Percentiles rank a stretch among this genome's conserved stretches.
Conservation (phyloP, 2,888 invertebrate species). For the Vanessa cardui region DNA sequence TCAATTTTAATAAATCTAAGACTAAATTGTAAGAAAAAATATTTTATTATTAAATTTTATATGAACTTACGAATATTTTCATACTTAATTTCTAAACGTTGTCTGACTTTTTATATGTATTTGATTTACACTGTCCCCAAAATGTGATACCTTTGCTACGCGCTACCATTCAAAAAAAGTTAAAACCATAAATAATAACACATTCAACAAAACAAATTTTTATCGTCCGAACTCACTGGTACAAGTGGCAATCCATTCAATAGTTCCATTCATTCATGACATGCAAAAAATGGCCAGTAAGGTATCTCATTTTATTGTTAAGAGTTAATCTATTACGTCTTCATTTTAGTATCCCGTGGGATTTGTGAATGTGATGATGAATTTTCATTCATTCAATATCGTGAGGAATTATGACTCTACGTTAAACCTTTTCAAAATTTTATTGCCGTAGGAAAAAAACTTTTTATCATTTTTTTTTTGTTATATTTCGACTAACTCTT, state of each 20-base stretch:
- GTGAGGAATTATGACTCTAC: slow-evolving; percentile 38
- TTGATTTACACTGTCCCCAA: slow-evolving; percentile 3
- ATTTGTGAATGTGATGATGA: slow-evolving; percentile 60
- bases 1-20: too few relatives aligned
- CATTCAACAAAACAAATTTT: slow-evolving; percentile 77
- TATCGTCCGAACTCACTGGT: slow-evolving; percentile 58
- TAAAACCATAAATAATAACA: slow-evolving; percentile 70
- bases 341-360: slow-evolving; percentile 74
- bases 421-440: slow-evolving; percentile 21
- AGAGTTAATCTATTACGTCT: slow-evolving; percentile 69
- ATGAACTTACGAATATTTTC: not conserved
- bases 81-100: not conserved
- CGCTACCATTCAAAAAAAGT: slow-evolving; percentile 44
- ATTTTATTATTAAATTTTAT: not conserved
- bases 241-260: slow-evolving; percentile 52
- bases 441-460: slow-evolving; percentile 12
- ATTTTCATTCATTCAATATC: slow-evolving; percentile 55
- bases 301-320: slow-evolving; percentile 49
- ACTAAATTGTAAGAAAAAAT: too few relatives aligned
- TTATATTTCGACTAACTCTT: too few relatives aligned
- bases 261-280: slow-evolving; percentile 61
- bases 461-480: not conserved
- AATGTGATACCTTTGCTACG: slow-evolving; percentile 5
- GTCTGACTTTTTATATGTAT: slow-evolving; percentile 11
- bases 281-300: slow-evolving; percentile 54